phyloP scores from a whole-genome alignment of 2,888 invertebrate genomes.

The Drosophila suboccidentalis region DNA sequence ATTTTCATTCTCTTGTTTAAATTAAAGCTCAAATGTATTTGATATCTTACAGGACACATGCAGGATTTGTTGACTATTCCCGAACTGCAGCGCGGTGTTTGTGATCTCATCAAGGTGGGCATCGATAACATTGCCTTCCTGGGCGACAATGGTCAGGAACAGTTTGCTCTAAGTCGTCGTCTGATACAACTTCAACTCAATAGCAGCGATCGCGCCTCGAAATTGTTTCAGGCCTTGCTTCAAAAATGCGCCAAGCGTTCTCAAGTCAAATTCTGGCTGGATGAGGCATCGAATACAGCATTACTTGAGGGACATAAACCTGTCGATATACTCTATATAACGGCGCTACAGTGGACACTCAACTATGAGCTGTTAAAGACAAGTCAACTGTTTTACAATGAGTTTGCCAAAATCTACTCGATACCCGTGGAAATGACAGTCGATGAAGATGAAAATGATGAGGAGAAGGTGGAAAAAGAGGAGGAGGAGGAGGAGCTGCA shows the following conservation, averaged over 20 bases:
- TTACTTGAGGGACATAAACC: constrained; percentile 66
- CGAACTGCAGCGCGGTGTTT: constrained; percentile 80
- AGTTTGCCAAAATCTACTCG: constrained; percentile 81
- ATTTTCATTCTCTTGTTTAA: too few species aligned
- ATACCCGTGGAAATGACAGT: constrained; percentile 71
- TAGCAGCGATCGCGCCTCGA: constrained; percentile 76
- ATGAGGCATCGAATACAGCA: constrained; percentile 40
- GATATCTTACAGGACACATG: constrained; percentile 64
- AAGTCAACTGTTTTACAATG: constrained; percentile 82
- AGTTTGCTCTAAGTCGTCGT: constrained; percentile 74
- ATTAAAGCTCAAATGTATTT: not conserved
- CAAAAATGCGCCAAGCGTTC: constrained; percentile 51
- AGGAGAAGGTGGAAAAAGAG: constrained; percentile 14
- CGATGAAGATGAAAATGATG: constrained; percentile 45
- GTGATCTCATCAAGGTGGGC: constrained; percentile 85
- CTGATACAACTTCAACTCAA: constrained; percentile 83
- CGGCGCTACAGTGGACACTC: constrained; percentile 84
- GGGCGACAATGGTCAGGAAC: constrained; percentile 82
- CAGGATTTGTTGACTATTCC: constrained; percentile 82
- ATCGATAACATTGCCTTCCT: constrained; percentile 83
- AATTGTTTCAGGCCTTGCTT: constrained; percentile 75
- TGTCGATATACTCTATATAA: constrained; percentile 80
- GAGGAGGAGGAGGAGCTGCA: constrained; percentile 36
- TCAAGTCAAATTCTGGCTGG: constrained; percentile 61
- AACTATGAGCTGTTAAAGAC: constrained; percentile 83